A percentile compares a stretch with the other conserved stretches of the same genome.
phyloP scores from a whole-genome alignment of 1,140 invertebrate genomes.

The Rhyacophila brunnea region DNA sequence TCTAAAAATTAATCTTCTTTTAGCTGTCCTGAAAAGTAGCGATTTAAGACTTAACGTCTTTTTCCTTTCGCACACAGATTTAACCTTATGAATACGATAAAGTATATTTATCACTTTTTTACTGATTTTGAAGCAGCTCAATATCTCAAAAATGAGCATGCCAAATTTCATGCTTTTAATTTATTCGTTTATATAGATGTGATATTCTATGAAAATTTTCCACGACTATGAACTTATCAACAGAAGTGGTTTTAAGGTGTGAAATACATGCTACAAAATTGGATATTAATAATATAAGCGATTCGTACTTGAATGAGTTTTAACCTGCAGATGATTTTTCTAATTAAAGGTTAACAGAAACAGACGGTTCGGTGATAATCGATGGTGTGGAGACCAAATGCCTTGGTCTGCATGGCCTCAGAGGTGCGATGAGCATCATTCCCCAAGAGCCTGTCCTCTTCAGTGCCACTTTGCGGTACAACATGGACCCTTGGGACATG shows the following conservation, averaged over 20 bases:
- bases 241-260: background rate
- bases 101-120: too few relatives aligned
- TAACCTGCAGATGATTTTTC: background rate
- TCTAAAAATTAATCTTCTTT: too few relatives aligned
- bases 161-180: background rate
- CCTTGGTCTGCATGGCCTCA: constrained; percentile 60
- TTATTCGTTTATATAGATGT: background rate
- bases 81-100: too few relatives aligned
- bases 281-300: background rate
- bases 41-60: too few relatives aligned
- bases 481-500: constrained; percentile 66
- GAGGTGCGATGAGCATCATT: constrained; percentile 65
- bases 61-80: too few relatives aligned
- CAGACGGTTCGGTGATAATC: constrained; percentile 54
- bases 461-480: constrained; percentile 63
- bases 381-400: constrained; percentile 57
- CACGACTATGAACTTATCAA: background rate
- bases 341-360: constrained; percentile 45
- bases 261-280: background rate
- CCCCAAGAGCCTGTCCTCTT: constrained; percentile 74
- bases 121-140: too few relatives aligned
- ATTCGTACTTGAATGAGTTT: background rate
- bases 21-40: too few relatives aligned
- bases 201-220: background rate
- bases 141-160: too few relatives aligned